Conservation (phyloP, 2,113 vertebrate genomes). For the Thryonomys swinderianus region DNA sequence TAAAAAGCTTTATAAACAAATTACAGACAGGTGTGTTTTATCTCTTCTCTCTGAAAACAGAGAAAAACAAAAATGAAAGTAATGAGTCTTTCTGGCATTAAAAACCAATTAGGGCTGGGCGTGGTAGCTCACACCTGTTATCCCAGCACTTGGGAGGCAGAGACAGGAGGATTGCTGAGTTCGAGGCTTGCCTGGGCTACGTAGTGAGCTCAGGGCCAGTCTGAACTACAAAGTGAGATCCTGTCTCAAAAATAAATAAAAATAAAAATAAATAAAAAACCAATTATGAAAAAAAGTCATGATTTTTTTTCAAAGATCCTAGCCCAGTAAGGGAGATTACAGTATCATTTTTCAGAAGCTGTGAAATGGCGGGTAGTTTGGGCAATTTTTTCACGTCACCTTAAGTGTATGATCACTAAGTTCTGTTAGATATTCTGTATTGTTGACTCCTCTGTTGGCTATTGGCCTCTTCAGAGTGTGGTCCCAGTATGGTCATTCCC, state of each 20-base stretch:
- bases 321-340: not conserved
- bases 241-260: no score
- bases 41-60: slow-evolving; percentile 8
- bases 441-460: not conserved
- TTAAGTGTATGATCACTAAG: not conserved
- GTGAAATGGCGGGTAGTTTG: not conserved
- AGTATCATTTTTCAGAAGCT: not conserved
- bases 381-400: not conserved
- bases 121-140: no score
- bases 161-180: no score
- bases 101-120: slow-evolving; percentile 37
- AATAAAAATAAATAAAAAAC: slow-evolving; percentile 18
- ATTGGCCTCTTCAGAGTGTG: not conserved
- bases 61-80: slow-evolving; percentile 18
- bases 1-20: slow-evolving; percentile 2
- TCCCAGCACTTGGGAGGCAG: no score
- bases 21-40: not conserved
- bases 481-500: not conserved
- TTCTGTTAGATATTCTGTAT: not conserved
- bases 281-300: not conserved
- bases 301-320: not conserved
- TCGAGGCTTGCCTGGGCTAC: no score
- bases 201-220: no score
- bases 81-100: not conserved
- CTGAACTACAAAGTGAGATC: no score